A percentile compares a stretch with the other conserved stretches of the same genome.
phyloP scores from a whole-genome alignment of 2,113 vertebrate genomes.

The Rallus limicola region DNA sequence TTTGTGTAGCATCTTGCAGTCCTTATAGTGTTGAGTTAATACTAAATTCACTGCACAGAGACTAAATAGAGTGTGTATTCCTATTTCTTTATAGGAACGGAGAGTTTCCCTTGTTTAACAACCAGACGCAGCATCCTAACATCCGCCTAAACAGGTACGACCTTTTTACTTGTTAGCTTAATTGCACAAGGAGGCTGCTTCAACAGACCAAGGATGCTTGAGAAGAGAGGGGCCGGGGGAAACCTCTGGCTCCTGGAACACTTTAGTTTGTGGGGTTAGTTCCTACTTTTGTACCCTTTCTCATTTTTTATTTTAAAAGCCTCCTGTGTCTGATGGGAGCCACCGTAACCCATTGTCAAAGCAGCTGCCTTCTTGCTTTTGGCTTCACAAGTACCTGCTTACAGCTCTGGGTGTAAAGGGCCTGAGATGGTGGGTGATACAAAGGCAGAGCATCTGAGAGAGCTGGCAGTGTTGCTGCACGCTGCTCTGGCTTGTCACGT shows the following conservation, averaged over 20 bases:
- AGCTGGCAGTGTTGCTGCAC: not conserved
- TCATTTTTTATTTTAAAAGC: not conserved
- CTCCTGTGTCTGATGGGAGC: not conserved
- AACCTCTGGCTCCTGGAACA: not conserved
- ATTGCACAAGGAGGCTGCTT: not conserved
- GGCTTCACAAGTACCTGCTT: not conserved
- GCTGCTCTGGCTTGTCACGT: not conserved
- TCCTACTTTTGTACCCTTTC: not conserved
- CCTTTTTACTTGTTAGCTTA: not conserved
- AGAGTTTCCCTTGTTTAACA: constrained; percentile 40
- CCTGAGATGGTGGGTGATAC: not conserved
- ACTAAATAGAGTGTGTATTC: not conserved
- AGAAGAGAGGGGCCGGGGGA: not conserved
- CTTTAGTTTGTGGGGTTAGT: not conserved
- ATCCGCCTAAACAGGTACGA: constrained; percentile 66
- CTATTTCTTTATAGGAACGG: constrained; percentile 61
- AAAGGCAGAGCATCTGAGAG: not conserved
- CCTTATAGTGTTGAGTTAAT: not conserved
- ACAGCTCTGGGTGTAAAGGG: not conserved
- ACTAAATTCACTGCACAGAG: not conserved
- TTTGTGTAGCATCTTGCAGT: not conserved
- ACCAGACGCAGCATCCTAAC: not conserved
- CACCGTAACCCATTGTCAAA: not conserved
- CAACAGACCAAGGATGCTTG: not conserved
- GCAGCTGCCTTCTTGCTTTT: not conserved